Base-by-base conservation (phyloP, 2,113 vertebrate species). In the Smithornis capensis region DNA sequence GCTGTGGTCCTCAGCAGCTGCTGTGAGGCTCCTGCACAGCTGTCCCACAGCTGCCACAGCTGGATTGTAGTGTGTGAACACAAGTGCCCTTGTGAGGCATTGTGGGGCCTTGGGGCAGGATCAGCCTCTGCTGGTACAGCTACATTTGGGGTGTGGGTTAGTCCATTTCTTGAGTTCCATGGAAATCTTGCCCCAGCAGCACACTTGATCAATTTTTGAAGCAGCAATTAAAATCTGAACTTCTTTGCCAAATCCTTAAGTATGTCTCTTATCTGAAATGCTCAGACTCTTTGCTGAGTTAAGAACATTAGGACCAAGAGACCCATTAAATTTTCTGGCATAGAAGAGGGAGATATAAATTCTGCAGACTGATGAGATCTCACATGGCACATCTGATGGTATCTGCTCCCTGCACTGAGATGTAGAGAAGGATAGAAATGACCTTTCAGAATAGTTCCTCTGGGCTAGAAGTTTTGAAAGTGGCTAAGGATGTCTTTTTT, bases 231-330 rank as follows among this genome's bases (percentile, higher is more conserved):
- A 95, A 92, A 90, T 55, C 47, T 85, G 31, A 87, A 83, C 55
- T 92, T 78, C 73, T 93, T 73, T 96, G 92, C 94, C 92, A 95
- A 56, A 90, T 38, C 76, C 38, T 63, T 90, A 87, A 93, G 90
- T 90, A 55, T 14, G 49, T 94, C 76, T 91, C 76, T 94, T 96
- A 92, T 94, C 91, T 95, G 31, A 73, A 90, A 79, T 3, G 29
- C 87, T 95, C 89, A 87, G 80, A 87, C 79, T 83, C 78, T 69
- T 68, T 88, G 87, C 95, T 92, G 96, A 94, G 95, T 90, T 92
- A 94, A 90, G 95, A 95, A 90, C 91, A 86, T 96, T 76, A 83
- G 82, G 79, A 95, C 82, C 83, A 65, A 81, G 93, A 96, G 95
- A 90, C 69, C 95, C 89, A 91, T 95, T 86, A 95, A 87, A 84